These are phyloP conservation scores for Sebastes vulpes DNA, from an alignment of 2,797 vertebrate genomes.

Conservation along the genomic window DNA sequence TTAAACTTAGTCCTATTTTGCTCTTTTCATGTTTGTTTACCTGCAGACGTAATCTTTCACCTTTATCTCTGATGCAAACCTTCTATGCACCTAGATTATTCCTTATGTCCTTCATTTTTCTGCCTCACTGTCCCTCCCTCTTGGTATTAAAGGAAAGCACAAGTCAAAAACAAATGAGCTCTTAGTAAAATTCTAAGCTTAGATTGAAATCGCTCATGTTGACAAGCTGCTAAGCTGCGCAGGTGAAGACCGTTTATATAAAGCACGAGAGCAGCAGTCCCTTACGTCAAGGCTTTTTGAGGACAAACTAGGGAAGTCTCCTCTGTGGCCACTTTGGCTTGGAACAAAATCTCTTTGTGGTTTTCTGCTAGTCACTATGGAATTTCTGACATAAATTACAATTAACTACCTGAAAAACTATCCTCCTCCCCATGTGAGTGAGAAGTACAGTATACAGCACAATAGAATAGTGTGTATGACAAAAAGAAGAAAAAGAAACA, in stretches of 20 bases:
- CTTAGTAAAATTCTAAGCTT: not conserved
- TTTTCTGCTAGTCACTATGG: constrained; percentile 59
- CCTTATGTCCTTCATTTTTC: not conserved
- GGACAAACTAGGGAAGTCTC: constrained; percentile 56
- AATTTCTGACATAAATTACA: constrained; percentile 79
- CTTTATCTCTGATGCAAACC: constrained; percentile 2
- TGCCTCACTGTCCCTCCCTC: not conserved
- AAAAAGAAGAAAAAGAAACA: not conserved
- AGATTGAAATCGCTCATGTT: not conserved
- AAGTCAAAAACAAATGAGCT: not conserved
- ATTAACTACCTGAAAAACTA: constrained; percentile 76
- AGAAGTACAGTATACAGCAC: constrained; percentile 42
- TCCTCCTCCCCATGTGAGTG: constrained; percentile 32
- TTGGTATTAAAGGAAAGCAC: not conserved
- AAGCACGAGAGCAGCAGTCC: constrained; percentile 6
- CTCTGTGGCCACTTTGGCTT: constrained; percentile 53
- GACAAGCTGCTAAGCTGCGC: constrained; percentile 6
- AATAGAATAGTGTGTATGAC: not conserved
- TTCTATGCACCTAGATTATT: not conserved
- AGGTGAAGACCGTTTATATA: constrained; percentile 26
- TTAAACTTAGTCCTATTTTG: constrained; percentile 45
- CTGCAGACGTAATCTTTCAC: not conserved
- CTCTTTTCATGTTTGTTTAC: constrained; percentile 16
- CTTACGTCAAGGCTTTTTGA: constrained; percentile 29
- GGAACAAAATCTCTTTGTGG: constrained; percentile 68